Evolutionary conservation across 2,888 invertebrate species (phyloP), one percentile per base, ranked within the genome.

Genomic region (Drosophila nigritarsus): DNA sequence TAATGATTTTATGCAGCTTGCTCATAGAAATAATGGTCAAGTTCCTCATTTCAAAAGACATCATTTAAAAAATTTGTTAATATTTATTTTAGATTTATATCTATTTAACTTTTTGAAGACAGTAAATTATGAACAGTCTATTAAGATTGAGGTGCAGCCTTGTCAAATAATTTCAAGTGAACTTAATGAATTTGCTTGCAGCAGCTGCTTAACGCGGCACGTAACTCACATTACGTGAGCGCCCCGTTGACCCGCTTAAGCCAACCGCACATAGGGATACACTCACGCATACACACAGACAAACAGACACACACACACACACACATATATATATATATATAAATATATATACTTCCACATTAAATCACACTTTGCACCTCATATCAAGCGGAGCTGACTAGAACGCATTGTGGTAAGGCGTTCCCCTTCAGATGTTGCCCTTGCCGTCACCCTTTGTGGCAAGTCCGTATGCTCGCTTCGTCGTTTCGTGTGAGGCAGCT

Each of bases 301-400:
- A n/a, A n/a, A n/a, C n/a, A n/a, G n/a, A n/a, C n/a, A 42, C n/a
- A 40, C 11, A 30, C 24, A 18, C n/a, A 32, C 15, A 20, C 0
- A 45, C 3, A 36, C 0, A 1, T 7, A 36, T 7, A 15, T 7
- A 4, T 7, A 36, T 13, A 20, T 7, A 20, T 13, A 42, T 11
- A 13, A 13, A 20, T 38, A 49, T 11, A 49, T 27, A 36, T 3
- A 8, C n/a, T 32, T 30, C 6, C 30, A 50, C 68, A 73, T 83
- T 81, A 80, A 83, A 81, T 81, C 76, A 81, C 81, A 83, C 76
- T 81, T 81, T 81, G 61, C 81, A 81, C 83, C 81, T 81, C 80
- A 76, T 76, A 76, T 83, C 80, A 67, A 71, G 60, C 55, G 51
- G 58, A 59, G 40, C 40, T 34, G 77, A 60, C 54, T 73, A 60